phyloP scores from a whole-genome alignment of 2,888 invertebrate species.

The Leptura quadrifasciata region DNA sequence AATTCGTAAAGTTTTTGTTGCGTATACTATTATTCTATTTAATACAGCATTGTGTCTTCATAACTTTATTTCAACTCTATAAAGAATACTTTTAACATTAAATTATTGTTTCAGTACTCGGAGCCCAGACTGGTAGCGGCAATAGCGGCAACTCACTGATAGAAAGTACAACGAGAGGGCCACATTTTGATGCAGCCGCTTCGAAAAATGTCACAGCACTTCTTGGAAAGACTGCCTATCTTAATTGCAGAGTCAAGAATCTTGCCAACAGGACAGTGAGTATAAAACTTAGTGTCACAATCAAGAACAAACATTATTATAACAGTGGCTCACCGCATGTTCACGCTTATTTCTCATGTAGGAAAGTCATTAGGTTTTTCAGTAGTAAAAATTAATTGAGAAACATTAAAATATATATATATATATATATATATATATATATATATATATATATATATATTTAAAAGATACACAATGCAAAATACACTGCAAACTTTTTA shows the following conservation, averaged over 20 bases:
- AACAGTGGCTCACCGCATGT: constrained; percentile 2
- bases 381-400: neutral
- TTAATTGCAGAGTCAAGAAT: constrained; percentile 93
- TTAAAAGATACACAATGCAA: too few relatives aligned
- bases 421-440: too few relatives aligned
- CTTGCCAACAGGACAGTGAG: constrained; percentile 93
- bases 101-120: constrained; percentile 47
- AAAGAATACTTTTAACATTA: neutral
- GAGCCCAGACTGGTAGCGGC: constrained; percentile 50
- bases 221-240: constrained; percentile 91
- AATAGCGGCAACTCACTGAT: constrained; percentile 66
- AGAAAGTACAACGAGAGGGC: constrained; percentile 69
- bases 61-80: too few relatives aligned
- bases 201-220: constrained; percentile 83
- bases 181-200: constrained; percentile 72
- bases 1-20: too few relatives aligned
- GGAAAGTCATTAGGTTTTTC: neutral
- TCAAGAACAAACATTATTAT: neutral
- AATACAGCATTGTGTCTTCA: too few relatives aligned
- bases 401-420: too few relatives aligned
- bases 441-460: too few relatives aligned
- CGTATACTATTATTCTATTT: too few relatives aligned
- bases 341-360: neutral
- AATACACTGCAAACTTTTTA: too few relatives aligned
- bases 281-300: constrained; percentile 55